Evolutionary conservation across 2,888 invertebrate species (phyloP).

Genomic region (Drosophila putrida): DNA sequence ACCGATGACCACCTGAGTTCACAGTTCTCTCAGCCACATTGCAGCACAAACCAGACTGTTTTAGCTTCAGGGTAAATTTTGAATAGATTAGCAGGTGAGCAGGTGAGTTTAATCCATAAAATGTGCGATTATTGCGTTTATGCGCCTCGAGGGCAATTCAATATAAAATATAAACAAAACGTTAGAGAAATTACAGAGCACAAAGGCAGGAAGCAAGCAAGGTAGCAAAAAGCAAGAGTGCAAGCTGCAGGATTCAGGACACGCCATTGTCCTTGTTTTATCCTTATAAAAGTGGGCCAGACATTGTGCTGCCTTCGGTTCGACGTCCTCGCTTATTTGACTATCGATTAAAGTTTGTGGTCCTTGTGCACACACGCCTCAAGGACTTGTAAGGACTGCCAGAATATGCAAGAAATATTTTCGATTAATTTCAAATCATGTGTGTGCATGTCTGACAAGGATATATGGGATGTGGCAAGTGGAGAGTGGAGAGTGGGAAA

Average conservation of each 20-base stretch:
- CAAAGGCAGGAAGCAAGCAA: constrained; percentile 50
- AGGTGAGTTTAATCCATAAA: constrained; percentile 83
- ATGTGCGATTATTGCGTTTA: constrained; percentile 83
- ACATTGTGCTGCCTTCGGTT: constrained; percentile 13
- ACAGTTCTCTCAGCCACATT: not conserved
- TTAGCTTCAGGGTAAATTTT: constrained; percentile 34
- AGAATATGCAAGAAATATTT: constrained; percentile 59
- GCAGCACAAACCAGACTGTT: constrained; percentile 14
- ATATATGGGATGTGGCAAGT: no score
- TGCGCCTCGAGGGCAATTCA: constrained; percentile 71
- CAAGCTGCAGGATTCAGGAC: constrained; percentile 23
- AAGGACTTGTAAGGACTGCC: constrained; percentile 37
- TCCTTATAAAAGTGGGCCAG: constrained; percentile 30
- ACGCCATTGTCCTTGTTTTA: constrained; percentile 36
- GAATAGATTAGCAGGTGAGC: constrained; percentile 73
- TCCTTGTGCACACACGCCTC: constrained; percentile 73
- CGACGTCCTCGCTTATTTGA: constrained; percentile 66
- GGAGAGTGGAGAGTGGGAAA: not conserved
- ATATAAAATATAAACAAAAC: constrained; percentile 79
- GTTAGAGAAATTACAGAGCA: constrained; percentile 75
- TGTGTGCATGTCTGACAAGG: constrained; percentile 60
- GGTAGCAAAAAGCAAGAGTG: constrained; percentile 28
- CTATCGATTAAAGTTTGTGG: constrained; percentile 80
- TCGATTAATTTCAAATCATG: constrained; percentile 78
- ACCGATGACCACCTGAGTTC: not conserved